Percentiles rank a stretch among this genome's conserved stretches.
Evolutionary conservation across 1,140 invertebrate species (phyloP).

Genomic region (Bradysia coprophila): DNA sequence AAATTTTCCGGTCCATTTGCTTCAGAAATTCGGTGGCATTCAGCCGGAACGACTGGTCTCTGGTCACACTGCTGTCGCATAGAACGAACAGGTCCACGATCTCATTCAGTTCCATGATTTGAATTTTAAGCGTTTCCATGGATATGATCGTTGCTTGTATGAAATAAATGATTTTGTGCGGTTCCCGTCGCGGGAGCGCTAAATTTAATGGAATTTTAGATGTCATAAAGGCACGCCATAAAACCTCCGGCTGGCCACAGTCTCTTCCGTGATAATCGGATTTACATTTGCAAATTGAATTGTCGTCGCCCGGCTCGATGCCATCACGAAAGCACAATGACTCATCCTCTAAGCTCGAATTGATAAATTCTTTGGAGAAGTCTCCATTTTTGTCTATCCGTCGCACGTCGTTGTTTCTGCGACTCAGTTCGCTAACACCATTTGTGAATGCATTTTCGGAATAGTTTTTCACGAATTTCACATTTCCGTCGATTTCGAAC

Average conservation of each 20-base stretch:
- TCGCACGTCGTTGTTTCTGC: constrained; percentile 31
- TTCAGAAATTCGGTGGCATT: background rate
- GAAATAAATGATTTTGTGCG: constrained; percentile 1
- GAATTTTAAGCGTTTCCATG: constrained; percentile 34
- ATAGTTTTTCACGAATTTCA: background rate
- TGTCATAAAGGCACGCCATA: constrained; percentile 41
- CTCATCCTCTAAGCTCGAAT: background rate
- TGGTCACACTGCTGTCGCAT: constrained; percentile 20
- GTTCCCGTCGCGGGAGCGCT: constrained; percentile 6
- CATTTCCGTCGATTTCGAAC: constrained; percentile 9
- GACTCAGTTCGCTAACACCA: constrained; percentile 18
- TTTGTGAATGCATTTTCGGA: constrained; percentile 8
- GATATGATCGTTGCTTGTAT: constrained; percentile 24
- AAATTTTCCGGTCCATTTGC: background rate
- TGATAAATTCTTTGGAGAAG: constrained; percentile 6
- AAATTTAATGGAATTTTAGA: constrained; percentile 25
- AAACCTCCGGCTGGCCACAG: constrained; percentile 43
- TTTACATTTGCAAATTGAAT: constrained; percentile 27
- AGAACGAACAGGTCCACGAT: constrained; percentile 45
- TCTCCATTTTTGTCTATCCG: constrained; percentile 30
- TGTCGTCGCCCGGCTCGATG: background rate
- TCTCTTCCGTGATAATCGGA: constrained; percentile 41
- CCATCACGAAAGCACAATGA: background rate
- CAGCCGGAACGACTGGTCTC: background rate
- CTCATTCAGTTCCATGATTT: constrained; percentile 33